Base-by-base conservation (phyloP, 2,797 vertebrate species). In the Chanos chanos region DNA sequence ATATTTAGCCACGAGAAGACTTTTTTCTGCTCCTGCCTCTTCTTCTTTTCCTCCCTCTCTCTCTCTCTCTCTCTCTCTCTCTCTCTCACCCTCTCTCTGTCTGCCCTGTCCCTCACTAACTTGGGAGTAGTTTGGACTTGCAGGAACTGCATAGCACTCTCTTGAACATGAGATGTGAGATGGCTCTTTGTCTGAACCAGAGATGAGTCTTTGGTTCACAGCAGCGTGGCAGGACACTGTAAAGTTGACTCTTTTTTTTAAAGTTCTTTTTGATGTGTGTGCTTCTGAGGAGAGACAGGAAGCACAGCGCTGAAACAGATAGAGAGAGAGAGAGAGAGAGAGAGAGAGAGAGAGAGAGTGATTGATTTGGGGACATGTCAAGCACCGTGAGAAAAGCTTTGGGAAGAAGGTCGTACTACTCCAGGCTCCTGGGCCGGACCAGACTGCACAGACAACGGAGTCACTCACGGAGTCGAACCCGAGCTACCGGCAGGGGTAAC, bases 341-440 rank as follows among this genome's bases (percentile, higher is more conserved):
- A 44, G 4, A 7, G 4, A 18, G 15, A 18, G 45, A 15, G n/a
- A 30, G 44, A 13, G 15, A 53, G n/a, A 41, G 27, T 27, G 4
- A 51, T 33, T 8, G 16, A 7, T 51, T 47, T 24, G 3, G 19
- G 18, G 47, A 5, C 53, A 92, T 92, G 92, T 90, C 89, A 63
- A 77, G 89, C 68, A 84, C 83, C 76, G 76, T 85, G 79, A 89
- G 85, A 83, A 91, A 87, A 86, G 88, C 77, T 77, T 82, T 85
- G 47, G 86, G 85, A 76, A 88, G 91, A 81, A 87, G 87, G 15
- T 88, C 86, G 10, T 90, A 92, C 81, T 92, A 91, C 77, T 90
- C 92, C 61, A 85, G 90, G 74, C 87, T 93, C 72, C 82, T 92
- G 66, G 82, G 89, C 77, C 85, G 88, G 71, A 83, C 87, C 25